A percentile compares a stretch with the other conserved stretches of the same genome.
Conservation (phyloP, 2,113 vertebrate genomes). For the Mastomys coucha region DNA sequence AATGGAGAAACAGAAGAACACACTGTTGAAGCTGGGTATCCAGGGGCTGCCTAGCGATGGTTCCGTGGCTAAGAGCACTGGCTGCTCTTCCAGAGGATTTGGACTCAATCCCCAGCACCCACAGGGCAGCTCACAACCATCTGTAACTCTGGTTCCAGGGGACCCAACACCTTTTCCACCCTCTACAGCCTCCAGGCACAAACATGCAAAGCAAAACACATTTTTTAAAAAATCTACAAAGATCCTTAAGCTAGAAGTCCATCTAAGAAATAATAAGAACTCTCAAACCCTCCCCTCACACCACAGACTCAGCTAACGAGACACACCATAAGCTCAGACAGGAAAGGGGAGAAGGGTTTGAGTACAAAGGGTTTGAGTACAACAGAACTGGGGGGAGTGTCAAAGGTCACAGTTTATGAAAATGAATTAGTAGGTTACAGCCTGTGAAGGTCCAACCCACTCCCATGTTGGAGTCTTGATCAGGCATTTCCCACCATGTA, state of each 20-base stretch:
- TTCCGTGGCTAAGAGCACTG: background rate
- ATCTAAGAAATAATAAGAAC: background rate
- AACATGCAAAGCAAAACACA: background rate
- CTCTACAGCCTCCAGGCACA: background rate
- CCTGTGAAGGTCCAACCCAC: background rate
- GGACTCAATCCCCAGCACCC: background rate
- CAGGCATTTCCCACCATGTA: background rate
- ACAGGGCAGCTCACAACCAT: background rate
- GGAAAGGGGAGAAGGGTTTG: background rate
- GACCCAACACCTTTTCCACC: background rate
- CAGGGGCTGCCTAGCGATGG: background rate
- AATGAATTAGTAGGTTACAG: background rate
- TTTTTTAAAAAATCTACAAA: background rate
- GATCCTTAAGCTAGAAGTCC: background rate
- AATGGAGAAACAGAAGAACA: constrained; percentile 8
- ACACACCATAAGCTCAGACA: background rate
- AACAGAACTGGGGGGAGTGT: background rate
- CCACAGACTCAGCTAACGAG: background rate
- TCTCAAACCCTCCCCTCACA: background rate
- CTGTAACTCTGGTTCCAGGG: background rate
- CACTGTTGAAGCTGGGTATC: background rate
- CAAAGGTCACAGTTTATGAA: background rate
- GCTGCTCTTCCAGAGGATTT: background rate
- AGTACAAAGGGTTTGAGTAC: background rate
- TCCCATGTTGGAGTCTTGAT: background rate